Percentiles rank a stretch among this genome's conserved stretches.
Evolutionary conservation across 2,797 vertebrate species (phyloP).

Genomic region (Ispidina picta): DNA sequence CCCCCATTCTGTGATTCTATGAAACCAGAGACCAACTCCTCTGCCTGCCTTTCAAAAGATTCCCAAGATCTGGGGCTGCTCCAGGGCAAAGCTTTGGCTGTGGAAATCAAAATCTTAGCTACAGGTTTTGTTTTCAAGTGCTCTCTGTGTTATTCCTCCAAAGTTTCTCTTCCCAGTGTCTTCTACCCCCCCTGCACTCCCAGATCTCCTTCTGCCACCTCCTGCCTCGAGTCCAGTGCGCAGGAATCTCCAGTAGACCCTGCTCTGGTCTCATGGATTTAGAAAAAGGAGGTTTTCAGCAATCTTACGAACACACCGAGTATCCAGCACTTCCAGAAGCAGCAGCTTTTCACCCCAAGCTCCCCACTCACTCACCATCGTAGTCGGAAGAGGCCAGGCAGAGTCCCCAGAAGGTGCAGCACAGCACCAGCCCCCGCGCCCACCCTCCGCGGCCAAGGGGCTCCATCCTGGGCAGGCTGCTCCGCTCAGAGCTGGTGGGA

Average conservation of each 20-base stretch:
- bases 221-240: not conserved
- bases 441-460: not conserved
- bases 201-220: not conserved
- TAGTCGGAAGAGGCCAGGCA: conserved; percentile 48
- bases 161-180: not conserved
- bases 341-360: not conserved
- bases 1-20: too few relatives aligned
- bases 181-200: not conserved
- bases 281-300: not conserved
- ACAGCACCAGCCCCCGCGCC: not conserved
- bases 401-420: not conserved
- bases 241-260: rapidly evolving
- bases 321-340: not conserved
- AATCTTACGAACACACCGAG: not conserved
- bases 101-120: not conserved
- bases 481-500: not conserved
- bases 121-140: not conserved
- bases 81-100: not conserved
- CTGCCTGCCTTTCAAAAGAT: not conserved
- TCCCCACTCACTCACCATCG: conserved; percentile 67
- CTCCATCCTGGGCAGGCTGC: not conserved
- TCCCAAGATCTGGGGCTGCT: not conserved
- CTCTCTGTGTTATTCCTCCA: not conserved
- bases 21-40: not conserved
- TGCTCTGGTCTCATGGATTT: not conserved